phyloP scores from a whole-genome alignment of 2,113 vertebrate species.

The Barbus barbus region DNA sequence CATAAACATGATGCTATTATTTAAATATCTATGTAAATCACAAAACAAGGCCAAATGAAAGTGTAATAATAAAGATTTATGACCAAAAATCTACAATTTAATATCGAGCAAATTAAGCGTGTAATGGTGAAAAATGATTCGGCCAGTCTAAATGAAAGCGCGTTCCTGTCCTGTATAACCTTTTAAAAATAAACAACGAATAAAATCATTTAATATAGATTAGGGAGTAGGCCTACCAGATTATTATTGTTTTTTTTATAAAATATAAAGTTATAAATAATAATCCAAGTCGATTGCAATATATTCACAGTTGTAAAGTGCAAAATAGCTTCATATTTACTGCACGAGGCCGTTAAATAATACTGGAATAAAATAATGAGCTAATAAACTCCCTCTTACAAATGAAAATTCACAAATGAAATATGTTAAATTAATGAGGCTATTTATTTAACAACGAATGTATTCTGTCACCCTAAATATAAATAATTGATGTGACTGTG shows the following conservation, averaged over 20 bases:
- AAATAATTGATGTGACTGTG: slow-evolving; percentile 32
- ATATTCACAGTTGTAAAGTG: neutral
- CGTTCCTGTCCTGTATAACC: neutral
- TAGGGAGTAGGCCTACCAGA: neutral
- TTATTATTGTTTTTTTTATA: neutral
- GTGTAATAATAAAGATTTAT: slow-evolving; percentile 50
- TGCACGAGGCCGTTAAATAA: neutral
- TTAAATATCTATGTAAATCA: neutral
- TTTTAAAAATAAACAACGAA: neutral
- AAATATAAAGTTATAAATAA: neutral
- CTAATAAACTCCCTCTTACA: slow-evolving; percentile 1
- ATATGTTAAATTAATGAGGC: slow-evolving; percentile 3
- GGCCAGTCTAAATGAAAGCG: neutral
- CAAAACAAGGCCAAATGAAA: neutral
- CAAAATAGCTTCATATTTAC: neutral
- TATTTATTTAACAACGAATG: slow-evolving; percentile 12
- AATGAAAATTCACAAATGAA: slow-evolving; percentile 7
- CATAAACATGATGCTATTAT: neutral
- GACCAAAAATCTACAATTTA: slow-evolving; percentile 33
- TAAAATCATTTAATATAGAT: neutral
- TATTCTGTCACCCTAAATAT: neutral
- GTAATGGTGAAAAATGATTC: slow-evolving; percentile 26
- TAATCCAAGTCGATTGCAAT: neutral
- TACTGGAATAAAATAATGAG: neutral
- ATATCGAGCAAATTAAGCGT: slow-evolving; percentile 28